These are phyloP conservation scores for Chloromyia formosa DNA, from an alignment of 2,888 invertebrate genomes.

Conservation along the genomic window DNA sequence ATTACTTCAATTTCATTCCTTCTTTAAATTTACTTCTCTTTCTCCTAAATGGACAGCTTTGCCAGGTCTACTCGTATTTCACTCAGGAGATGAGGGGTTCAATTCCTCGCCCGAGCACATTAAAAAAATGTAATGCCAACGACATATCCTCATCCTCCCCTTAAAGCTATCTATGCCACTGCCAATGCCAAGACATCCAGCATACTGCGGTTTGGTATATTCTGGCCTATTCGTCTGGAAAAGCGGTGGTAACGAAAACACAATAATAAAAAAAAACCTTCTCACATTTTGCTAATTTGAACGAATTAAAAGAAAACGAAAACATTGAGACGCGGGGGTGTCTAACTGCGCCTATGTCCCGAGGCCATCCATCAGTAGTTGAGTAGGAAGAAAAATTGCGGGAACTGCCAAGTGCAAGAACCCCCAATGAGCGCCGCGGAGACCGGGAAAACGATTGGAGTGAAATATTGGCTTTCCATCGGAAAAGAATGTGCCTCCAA, in stretches of 20 bases:
- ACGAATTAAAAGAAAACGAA: neutral
- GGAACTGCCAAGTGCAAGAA: neutral
- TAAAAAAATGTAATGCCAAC: too few relatives aligned
- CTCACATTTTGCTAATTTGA: constrained; percentile 6
- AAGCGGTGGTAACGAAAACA: neutral
- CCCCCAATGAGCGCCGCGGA: neutral
- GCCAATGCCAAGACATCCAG: neutral
- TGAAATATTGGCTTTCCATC: constrained; percentile 10
- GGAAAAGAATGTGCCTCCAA: neutral
- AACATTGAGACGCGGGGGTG: too few relatives aligned
- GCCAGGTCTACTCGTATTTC: too few relatives aligned
- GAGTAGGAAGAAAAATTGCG: neutral
- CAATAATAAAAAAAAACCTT: constrained; percentile 9
- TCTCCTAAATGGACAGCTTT: too few relatives aligned
- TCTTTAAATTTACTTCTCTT: too few relatives aligned
- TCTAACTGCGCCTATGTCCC: too few relatives aligned
- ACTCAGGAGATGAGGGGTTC: too few relatives aligned
- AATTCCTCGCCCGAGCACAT: too few relatives aligned
- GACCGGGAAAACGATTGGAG: neutral
- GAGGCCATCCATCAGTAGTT: neutral
- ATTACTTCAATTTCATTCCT: too few relatives aligned
- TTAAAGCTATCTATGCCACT: constrained; percentile 1
- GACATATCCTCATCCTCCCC: too few relatives aligned
- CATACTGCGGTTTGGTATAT: constrained; percentile 36
- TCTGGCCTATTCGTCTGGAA: constrained; percentile 17